A percentile compares a stretch with the other conserved stretches of the same genome.
Evolutionary conservation across 2,888 invertebrate species (phyloP).

Genomic region (Ariolimax columbianus): DNA sequence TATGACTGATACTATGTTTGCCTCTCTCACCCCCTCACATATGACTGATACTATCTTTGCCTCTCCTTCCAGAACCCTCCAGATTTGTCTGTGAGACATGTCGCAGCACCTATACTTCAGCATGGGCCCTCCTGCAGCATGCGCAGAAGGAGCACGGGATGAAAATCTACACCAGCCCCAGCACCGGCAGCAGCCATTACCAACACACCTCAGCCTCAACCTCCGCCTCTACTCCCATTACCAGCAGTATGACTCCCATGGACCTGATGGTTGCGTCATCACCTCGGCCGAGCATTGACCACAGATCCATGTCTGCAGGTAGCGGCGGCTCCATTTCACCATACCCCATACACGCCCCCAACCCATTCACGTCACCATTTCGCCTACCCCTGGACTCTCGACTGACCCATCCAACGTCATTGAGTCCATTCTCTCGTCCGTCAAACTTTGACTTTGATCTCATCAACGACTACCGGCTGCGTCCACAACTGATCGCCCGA

Average conservation of each 20-base stretch:
- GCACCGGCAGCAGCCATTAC: constrained; percentile 51
- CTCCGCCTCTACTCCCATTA: constrained; percentile 20
- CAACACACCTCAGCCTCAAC: constrained; percentile 41
- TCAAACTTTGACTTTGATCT: constrained; percentile 87
- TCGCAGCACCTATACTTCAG: constrained; percentile 92
- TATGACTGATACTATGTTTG: too few species aligned
- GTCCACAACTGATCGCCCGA: constrained; percentile 52
- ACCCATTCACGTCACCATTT: constrained; percentile 80
- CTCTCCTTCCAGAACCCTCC: constrained; percentile 87
- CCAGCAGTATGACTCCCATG: constrained; percentile 38
- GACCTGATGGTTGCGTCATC: constrained; percentile 50
- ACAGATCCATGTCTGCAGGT: constrained; percentile 54
- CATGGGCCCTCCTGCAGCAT: constrained; percentile 96
- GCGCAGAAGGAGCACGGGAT: constrained; percentile 96
- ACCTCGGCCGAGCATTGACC: constrained; percentile 48
- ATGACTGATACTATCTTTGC: too few species aligned
- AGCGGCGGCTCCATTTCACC: constrained; percentile 79
- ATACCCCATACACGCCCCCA: constrained; percentile 55
- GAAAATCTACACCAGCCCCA: constrained; percentile 86
- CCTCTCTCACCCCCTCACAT: too few species aligned
- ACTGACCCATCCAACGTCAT: constrained; percentile 56
- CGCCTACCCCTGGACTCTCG: constrained; percentile 60
- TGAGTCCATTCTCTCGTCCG: constrained; percentile 85
- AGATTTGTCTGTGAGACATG: constrained; percentile 96
- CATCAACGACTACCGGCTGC: constrained; percentile 64